These are phyloP conservation scores for Thymelicus sylvestris DNA, from an alignment of 2,888 invertebrate species.

Conservation along the genomic window DNA sequence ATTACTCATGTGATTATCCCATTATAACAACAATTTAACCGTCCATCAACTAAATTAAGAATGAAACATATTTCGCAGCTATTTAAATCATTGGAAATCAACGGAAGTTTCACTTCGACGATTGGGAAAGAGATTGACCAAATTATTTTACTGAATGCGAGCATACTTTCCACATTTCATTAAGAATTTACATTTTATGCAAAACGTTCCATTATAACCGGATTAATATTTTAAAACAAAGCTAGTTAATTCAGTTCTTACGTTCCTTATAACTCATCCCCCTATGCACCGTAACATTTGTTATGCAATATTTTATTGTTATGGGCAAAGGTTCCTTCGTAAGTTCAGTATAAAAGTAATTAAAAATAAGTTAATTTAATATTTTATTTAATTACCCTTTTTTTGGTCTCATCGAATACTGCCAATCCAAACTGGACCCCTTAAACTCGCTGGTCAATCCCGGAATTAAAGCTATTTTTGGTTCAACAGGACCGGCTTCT, in stretches of 20 bases:
- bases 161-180: too few relatives aligned
- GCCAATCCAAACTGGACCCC: constrained; percentile 74
- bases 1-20: constrained; percentile 22
- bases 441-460: constrained; percentile 75
- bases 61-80: constrained; percentile 22
- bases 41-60: constrained; percentile 12
- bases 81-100: constrained; percentile 9
- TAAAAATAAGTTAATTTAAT: too few relatives aligned
- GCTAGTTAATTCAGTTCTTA: neutral
- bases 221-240: neutral
- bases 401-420: constrained; percentile 73
- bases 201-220: too few relatives aligned
- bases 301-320: too few relatives aligned
- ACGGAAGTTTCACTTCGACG: constrained; percentile 27
- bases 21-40: constrained; percentile 40
- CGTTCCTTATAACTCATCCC: neutral
- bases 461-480: constrained; percentile 74
- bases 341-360: too few relatives aligned
- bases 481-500: constrained; percentile 75
- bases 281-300: neutral
- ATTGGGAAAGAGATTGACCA: neutral
- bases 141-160: neutral
- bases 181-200: too few relatives aligned
- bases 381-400: constrained; percentile 61
- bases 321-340: too few relatives aligned